Evolutionary conservation across 2,888 invertebrate genomes (phyloP).

Genomic region (Leucophenga maculata): DNA sequence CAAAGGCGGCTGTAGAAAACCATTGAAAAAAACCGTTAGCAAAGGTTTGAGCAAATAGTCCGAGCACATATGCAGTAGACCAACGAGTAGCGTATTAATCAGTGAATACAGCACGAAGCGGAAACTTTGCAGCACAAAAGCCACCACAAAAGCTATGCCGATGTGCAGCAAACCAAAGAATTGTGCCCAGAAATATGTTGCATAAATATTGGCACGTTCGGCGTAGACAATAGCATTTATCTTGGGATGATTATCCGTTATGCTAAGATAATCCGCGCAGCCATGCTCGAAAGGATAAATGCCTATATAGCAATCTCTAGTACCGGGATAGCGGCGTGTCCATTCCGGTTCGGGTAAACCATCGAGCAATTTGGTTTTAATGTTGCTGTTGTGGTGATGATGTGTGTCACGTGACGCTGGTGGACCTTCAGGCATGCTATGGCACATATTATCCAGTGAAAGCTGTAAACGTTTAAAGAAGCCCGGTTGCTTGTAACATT

Average conservation of each 20-base stretch:
- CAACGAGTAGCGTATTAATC: slow-evolving; percentile 76
- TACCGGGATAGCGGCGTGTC: slow-evolving; percentile 25
- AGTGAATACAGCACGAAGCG: slow-evolving; percentile 76
- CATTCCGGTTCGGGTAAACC: slow-evolving; percentile 58
- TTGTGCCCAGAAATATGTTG: slow-evolving; percentile 80
- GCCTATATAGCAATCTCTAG: slow-evolving; percentile 71
- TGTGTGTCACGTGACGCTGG: slow-evolving; percentile 32
- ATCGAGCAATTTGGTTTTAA: slow-evolving; percentile 41
- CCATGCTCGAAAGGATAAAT: slow-evolving; percentile 82
- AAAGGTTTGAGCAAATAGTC: slow-evolving; percentile 81
- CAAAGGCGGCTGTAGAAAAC: slow-evolving; percentile 79
- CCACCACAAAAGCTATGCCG: slow-evolving; percentile 75
- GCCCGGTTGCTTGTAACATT: slow-evolving; percentile 32
- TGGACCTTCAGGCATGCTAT: slow-evolving; percentile 31
- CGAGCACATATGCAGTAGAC: slow-evolving; percentile 76
- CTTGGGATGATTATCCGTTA: slow-evolving; percentile 78
- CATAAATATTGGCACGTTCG: slow-evolving; percentile 76
- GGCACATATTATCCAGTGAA: slow-evolving; percentile 58
- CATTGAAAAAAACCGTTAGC: slow-evolving; percentile 77
- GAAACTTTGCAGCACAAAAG: slow-evolving; percentile 77
- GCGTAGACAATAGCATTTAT: slow-evolving; percentile 75
- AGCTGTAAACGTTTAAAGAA: slow-evolving; percentile 49
- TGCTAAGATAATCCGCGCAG: slow-evolving; percentile 77
- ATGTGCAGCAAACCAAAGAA: slow-evolving; percentile 78
- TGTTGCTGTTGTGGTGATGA: too few relatives aligned